A percentile compares a stretch with the other conserved stretches of the same genome.
Conservation (phyloP, 1,140 invertebrate genomes). For the Thaumetopoea pityocampa region DNA sequence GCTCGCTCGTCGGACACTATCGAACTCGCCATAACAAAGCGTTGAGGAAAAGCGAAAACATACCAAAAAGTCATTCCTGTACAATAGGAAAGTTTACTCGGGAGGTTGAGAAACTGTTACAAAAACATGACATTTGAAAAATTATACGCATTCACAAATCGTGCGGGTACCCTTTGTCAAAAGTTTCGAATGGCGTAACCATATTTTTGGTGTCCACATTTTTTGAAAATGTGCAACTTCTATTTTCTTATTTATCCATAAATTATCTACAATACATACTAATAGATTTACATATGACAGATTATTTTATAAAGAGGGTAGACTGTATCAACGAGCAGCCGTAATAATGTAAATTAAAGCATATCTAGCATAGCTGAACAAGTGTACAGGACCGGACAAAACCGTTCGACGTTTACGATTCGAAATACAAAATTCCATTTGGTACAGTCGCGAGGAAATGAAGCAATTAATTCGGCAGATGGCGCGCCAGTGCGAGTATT, state of each 20-base stretch:
- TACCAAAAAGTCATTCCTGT: slow-evolving; percentile 55
- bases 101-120: slow-evolving; percentile 60
- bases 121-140: slow-evolving; percentile 75
- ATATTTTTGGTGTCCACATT: slow-evolving; percentile 58
- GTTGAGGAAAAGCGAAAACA: slow-evolving; percentile 57
- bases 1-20: slow-evolving; percentile 49
- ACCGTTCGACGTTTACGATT: slow-evolving; percentile 55
- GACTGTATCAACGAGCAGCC: slow-evolving; percentile 15
- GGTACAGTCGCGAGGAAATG: slow-evolving; percentile 71
- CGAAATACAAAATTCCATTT: slow-evolving; percentile 73
- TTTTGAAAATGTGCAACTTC: slow-evolving; percentile 31
- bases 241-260: slow-evolving; percentile 33
- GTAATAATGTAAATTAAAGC: slow-evolving; percentile 36
- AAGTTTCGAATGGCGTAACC: slow-evolving; percentile 62
- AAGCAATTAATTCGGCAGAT: slow-evolving; percentile 75
- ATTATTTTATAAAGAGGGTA: slow-evolving; percentile 15
- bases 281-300: no score
- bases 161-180: slow-evolving; percentile 65
- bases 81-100: slow-evolving; percentile 70
- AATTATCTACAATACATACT: no score
- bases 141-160: slow-evolving; percentile 75
- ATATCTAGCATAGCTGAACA: slow-evolving; percentile 47
- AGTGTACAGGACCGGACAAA: slow-evolving; percentile 49
- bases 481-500: slow-evolving; percentile 70
- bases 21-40: slow-evolving; percentile 56